Base-by-base conservation (phyloP, 2,797 vertebrate species). In the Arnoldichthys spilopterus region DNA sequence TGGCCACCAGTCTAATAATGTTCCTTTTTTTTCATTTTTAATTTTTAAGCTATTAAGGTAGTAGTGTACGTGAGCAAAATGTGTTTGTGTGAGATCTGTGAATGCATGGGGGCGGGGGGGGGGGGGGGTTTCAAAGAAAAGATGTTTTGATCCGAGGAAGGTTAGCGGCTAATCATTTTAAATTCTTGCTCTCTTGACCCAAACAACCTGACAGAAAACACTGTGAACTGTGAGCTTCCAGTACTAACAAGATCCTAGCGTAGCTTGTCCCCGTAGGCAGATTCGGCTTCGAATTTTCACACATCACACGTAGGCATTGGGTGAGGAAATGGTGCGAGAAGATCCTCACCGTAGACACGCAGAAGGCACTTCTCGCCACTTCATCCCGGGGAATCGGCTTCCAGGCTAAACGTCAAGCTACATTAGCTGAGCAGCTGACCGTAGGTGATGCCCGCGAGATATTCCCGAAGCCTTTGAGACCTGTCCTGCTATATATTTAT, bases 81-180 rank as follows among this genome's bases (percentile, higher is more conserved):
- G 90, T 92, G 90, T 91, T 90, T 90, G 90, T 93, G 91, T 90
- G 90, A 92, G 89, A 90, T 91, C 90, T 93, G 91, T 91, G 91
- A 93, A 92, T 92, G 90, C 90, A 91, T 91, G 89, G 86, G 87
- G 83, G 37, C 1, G 37, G 37, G 37, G 37, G 0, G 7, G 37
- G 37, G 37, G 1, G 2, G 37, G 4, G 1, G n/a, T n/a, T n/a
- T n/a, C n/a, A 58, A 56, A 83, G 88, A 86, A 86, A 85, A 77
- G 70, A 78, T 82, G 86, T 86, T 86, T 86, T 88, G 87, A 85
- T 90, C 90, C 89, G 87, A 84, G 88, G 86, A 91, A 89, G 2
- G 61, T n/a, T 34, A 34, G 59, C 91, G 86, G 87, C 80, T 85
- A 89, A 91, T 91, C 87, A 91, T 91, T 91, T 90, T 91, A 90